Percentiles rank a stretch among this genome's conserved stretches.
These are phyloP conservation scores for Aromia moschata DNA, from an alignment of 2,888 invertebrate species.

Conservation along the genomic window DNA sequence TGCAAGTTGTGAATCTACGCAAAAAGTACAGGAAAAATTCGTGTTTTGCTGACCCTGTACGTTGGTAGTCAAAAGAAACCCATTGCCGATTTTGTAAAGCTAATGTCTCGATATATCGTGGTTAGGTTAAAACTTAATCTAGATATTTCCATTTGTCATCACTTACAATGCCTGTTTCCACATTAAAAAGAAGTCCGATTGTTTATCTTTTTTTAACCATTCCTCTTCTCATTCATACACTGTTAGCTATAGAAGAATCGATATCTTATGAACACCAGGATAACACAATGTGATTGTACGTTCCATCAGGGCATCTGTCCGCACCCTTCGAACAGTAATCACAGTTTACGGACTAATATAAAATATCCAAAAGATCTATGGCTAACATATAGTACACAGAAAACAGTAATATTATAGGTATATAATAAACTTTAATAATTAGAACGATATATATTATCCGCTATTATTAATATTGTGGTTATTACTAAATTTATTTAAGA, in stretches of 20 bases:
- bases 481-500: slow-evolving; percentile 63
- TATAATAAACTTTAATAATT: slow-evolving; percentile 60
- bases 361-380: slow-evolving; percentile 59
- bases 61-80: background rate
- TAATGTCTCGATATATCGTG: slow-evolving; percentile 13
- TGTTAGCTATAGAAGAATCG: slow-evolving; percentile 59
- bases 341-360: slow-evolving; percentile 62
- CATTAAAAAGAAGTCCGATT: slow-evolving; percentile 16
- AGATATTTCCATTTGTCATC: slow-evolving; percentile 38
- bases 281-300: slow-evolving; percentile 61
- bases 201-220: slow-evolving; percentile 8
- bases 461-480: slow-evolving; percentile 59
- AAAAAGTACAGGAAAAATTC: no score
- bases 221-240: slow-evolving; percentile 45
- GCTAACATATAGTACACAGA: slow-evolving; percentile 62
- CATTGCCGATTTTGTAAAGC: slow-evolving; percentile 20
- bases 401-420: slow-evolving; percentile 57
- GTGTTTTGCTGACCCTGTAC: background rate
- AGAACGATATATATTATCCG: slow-evolving; percentile 60
- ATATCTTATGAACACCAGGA: slow-evolving; percentile 62
- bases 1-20: no score
- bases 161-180: slow-evolving; percentile 16
- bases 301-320: slow-evolving; percentile 32
- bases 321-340: slow-evolving; percentile 51
- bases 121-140: slow-evolving; percentile 31